Conservation (phyloP, 2,113 vertebrate species). For the Microcebus ravelobensis region DNA sequence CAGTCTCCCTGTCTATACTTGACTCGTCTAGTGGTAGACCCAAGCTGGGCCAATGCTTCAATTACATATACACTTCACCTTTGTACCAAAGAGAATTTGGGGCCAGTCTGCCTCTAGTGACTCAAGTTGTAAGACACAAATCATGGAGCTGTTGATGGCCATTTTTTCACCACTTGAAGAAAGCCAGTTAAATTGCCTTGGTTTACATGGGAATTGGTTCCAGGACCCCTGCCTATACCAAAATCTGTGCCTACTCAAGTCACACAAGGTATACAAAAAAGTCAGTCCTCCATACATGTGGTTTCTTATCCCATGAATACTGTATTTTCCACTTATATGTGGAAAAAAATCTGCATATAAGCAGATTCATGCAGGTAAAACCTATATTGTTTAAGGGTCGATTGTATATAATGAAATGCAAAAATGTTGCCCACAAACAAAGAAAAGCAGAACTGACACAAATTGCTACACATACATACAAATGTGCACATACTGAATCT, state of each 20-base stretch:
- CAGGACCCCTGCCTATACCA: too few species aligned
- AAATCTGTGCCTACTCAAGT: too few species aligned
- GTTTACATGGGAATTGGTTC: too few species aligned
- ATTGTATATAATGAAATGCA: neutral
- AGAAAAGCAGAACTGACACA: neutral
- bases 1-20: neutral
- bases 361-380: too few species aligned
- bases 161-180: neutral
- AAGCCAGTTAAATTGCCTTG: neutral
- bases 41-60: neutral
- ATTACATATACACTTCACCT: neutral
- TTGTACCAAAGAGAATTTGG: neutral
- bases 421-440: neutral
- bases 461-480: neutral
- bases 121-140: neutral
- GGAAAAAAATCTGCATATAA: too few species aligned
- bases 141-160: neutral
- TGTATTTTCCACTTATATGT: too few species aligned
- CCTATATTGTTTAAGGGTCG: too few species aligned
- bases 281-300: too few species aligned
- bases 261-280: too few species aligned
- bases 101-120: neutral
- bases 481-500: neutral
- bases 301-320: too few species aligned
- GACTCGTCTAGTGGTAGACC: neutral